A percentile compares a stretch with the other conserved stretches of the same genome.
Evolutionary conservation across 1,140 invertebrate species (phyloP).

Genomic region (Physella acuta): DNA sequence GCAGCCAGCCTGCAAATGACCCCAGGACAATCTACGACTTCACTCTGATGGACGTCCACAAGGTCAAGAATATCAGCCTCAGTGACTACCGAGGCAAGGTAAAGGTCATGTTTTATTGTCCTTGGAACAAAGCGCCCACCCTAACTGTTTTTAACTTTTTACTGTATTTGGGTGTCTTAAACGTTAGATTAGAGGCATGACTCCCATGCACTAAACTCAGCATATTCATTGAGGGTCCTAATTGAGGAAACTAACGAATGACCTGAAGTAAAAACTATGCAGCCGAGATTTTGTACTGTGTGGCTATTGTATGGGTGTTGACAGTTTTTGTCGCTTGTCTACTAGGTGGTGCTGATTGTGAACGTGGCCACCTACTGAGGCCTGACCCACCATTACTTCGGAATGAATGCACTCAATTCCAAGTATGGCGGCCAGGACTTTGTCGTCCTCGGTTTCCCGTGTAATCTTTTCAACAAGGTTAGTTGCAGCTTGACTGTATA

Average conservation of each 20-base stretch:
- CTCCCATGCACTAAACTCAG: background rate
- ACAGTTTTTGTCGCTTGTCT: background rate
- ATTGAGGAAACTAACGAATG: too few relatives aligned
- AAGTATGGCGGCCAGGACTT: slow-evolving; percentile 52
- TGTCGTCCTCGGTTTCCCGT: slow-evolving; percentile 64
- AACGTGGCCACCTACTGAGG: slow-evolving; percentile 66
- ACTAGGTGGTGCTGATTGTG: slow-evolving; percentile 50
- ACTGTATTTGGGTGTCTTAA: too few relatives aligned
- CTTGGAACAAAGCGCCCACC: too few relatives aligned
- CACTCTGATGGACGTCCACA: slow-evolving; percentile 36
- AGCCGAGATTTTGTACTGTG: too few relatives aligned
- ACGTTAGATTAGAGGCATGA: background rate
- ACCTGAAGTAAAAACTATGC: too few relatives aligned
- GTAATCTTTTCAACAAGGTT: slow-evolving; percentile 64
- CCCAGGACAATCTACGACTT: slow-evolving; percentile 42
- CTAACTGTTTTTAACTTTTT: too few relatives aligned
- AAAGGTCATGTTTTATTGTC: slow-evolving; percentile 37
- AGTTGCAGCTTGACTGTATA: slow-evolving; percentile 19
- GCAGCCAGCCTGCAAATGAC: slow-evolving; percentile 30
- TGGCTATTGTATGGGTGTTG: background rate
- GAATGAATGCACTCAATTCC: slow-evolving; percentile 57
- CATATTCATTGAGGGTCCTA: background rate
- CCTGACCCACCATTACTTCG: slow-evolving; percentile 55
- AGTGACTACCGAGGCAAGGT: slow-evolving; percentile 57
- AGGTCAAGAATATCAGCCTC: slow-evolving; percentile 43